Evolutionary conservation across 2,113 vertebrate species (phyloP).

Genomic region (human (Homo sapiens)): DNA sequence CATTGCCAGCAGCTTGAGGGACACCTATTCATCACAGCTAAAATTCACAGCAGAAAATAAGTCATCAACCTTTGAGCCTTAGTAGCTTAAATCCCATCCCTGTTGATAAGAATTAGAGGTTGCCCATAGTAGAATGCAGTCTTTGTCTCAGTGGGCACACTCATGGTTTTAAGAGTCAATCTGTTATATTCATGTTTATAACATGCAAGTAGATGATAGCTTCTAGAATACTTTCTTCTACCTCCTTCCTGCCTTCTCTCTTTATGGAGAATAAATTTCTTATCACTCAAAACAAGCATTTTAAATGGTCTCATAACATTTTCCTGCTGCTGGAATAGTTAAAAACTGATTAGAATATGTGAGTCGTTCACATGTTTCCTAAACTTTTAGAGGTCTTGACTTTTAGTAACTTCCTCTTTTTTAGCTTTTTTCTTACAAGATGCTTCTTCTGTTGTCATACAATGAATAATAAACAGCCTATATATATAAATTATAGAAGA

Average conservation of each 20-base stretch:
- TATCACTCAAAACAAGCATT: constrained; percentile 48
- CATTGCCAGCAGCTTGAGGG: background rate
- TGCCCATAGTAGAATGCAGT: background rate
- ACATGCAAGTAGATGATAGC: background rate
- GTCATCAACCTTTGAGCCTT: background rate
- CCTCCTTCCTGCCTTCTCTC: background rate
- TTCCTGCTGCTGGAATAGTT: constrained; percentile 54
- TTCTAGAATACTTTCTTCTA: background rate
- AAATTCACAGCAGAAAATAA: constrained; percentile 5
- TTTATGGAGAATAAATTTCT: constrained; percentile 1
- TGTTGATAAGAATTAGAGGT: background rate
- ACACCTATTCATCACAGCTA: background rate
- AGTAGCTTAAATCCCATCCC: background rate
- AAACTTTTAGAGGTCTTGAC: constrained; percentile 22
- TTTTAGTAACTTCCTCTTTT: background rate
- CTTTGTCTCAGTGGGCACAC: background rate
- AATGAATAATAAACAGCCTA: constrained; percentile 7
- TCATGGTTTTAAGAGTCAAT: background rate
- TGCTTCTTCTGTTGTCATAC: background rate
- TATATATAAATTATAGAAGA: constrained; percentile 41
- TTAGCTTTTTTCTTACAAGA: constrained; percentile 24
- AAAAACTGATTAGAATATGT: constrained; percentile 39
- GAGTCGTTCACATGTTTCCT: background rate
- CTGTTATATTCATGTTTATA: background rate
- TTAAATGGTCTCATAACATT: background rate